These are phyloP conservation scores for Eubasilissa regina DNA, from an alignment of 1,140 invertebrate genomes.

Conservation along the genomic window DNA sequence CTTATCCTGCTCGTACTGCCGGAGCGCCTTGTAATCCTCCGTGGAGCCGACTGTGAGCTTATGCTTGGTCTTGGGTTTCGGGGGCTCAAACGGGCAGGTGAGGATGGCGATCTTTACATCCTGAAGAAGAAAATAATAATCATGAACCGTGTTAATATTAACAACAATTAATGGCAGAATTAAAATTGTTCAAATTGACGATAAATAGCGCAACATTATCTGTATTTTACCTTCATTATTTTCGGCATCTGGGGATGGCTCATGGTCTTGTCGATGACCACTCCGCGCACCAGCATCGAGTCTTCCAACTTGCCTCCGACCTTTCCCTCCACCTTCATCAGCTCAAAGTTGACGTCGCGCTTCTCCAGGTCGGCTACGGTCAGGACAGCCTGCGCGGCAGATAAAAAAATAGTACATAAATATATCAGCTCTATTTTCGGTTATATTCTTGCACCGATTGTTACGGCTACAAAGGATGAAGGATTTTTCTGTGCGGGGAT, in stretches of 20 bases:
- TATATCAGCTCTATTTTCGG: no score
- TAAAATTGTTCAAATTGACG: no score
- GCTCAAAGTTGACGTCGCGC: constrained; percentile 98
- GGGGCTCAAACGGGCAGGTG: constrained; percentile 99
- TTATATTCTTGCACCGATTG: no score
- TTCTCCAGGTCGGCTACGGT: constrained; percentile 95
- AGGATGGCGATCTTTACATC: constrained; percentile 97
- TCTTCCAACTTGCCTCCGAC: constrained; percentile 98
- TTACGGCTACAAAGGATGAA: no score
- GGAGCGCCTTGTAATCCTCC: constrained; percentile 94
- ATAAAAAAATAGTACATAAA: neutral
- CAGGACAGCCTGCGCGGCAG: constrained; percentile 90
- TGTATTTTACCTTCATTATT: constrained; percentile 85
- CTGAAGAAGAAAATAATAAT: constrained; percentile 63
- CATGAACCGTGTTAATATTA: no score
- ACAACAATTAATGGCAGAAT: no score
- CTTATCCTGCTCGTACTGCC: constrained; percentile 96
- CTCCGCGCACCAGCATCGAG: constrained; percentile 96
- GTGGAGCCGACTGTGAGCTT: constrained; percentile 98
- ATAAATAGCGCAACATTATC: no score
- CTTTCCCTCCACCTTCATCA: constrained; percentile 99
- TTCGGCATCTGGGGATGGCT: constrained; percentile 99
- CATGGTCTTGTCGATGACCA: constrained; percentile 98
- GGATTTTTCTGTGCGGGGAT: no score
- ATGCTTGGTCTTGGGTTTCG: constrained; percentile 99